A percentile compares a stretch with the other conserved stretches of the same genome.
These are phyloP conservation scores for Smithornis capensis DNA, from an alignment of 2,113 vertebrate species.

Conservation along the genomic window DNA sequence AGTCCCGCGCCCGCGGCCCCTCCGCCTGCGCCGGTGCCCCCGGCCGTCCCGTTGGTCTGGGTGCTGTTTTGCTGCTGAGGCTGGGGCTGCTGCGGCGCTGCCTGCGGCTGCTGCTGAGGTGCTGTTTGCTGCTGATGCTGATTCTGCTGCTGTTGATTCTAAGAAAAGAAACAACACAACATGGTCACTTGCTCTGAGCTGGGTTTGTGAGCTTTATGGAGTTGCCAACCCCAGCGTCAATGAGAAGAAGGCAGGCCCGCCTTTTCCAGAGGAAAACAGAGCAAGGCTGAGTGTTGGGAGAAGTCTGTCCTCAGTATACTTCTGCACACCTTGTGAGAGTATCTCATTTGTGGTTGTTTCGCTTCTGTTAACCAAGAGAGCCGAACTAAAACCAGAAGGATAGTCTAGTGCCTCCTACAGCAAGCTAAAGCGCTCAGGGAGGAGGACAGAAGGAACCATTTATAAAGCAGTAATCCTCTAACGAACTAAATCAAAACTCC, in stretches of 20 bases:
- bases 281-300: background rate
- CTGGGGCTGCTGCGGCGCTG: conserved; percentile 69
- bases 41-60: conserved; percentile 89
- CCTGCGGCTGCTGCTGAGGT: conserved; percentile 76
- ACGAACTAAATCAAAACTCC: background rate
- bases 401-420: background rate
- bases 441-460: background rate
- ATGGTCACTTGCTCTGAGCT: background rate
- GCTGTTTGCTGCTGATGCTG: conserved; percentile 90
- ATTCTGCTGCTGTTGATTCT: conserved; percentile 91
- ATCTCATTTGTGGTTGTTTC: rapidly evolving
- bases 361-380: background rate
- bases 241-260: rapidly evolving
- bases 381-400: background rate
- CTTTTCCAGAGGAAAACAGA: background rate
- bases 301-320: rapidly evolving
- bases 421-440: background rate
- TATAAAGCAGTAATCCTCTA: background rate
- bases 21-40: conserved; percentile 46
- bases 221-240: rapidly evolving
- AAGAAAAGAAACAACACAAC: background rate
- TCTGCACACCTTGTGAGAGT: too few relatives aligned
- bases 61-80: conserved; percentile 87
- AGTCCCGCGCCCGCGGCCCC: conserved; percentile 70
- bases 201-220: rapidly evolving